Conservation (phyloP, 1,140 invertebrate genomes). For the Armadillidium nasatum region DNA sequence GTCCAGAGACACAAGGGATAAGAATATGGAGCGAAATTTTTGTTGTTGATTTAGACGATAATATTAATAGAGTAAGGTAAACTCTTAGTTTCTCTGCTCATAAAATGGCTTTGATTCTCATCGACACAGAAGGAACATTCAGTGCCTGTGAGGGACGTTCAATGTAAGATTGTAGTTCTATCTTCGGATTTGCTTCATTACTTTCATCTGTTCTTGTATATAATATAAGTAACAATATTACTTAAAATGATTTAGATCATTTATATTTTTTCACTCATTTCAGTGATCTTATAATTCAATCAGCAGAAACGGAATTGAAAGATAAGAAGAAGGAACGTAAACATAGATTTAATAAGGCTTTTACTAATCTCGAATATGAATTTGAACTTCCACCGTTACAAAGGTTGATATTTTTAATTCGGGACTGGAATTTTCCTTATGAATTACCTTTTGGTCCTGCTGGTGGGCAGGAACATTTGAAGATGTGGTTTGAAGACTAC, state of each 20-base stretch:
- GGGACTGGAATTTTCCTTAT: not conserved
- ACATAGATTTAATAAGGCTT: too few species aligned
- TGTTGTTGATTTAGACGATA: not conserved
- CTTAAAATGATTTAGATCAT: conserved; percentile 2
- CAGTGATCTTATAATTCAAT: not conserved
- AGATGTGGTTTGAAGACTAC: not conserved
- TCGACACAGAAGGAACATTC: not conserved
- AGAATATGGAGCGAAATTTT: not conserved
- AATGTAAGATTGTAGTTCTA: not conserved
- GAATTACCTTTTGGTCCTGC: not conserved
- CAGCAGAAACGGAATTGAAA: not conserved
- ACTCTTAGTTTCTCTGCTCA: too few species aligned
- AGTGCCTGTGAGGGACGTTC: not conserved
- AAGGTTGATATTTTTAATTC: not conserved
- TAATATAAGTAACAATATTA: not conserved
- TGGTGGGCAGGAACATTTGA: not conserved
- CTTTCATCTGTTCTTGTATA: not conserved
- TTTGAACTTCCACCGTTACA: not conserved
- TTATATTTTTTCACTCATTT: conserved; percentile 2
- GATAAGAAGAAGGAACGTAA: not conserved
- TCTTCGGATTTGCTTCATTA: not conserved
- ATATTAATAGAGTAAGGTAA: too few species aligned
- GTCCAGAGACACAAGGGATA: not conserved
- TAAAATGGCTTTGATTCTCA: not conserved
- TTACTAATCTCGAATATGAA: not conserved